Conservation (phyloP, 2,888 invertebrate species). For the Drosophila prolongata region DNA sequence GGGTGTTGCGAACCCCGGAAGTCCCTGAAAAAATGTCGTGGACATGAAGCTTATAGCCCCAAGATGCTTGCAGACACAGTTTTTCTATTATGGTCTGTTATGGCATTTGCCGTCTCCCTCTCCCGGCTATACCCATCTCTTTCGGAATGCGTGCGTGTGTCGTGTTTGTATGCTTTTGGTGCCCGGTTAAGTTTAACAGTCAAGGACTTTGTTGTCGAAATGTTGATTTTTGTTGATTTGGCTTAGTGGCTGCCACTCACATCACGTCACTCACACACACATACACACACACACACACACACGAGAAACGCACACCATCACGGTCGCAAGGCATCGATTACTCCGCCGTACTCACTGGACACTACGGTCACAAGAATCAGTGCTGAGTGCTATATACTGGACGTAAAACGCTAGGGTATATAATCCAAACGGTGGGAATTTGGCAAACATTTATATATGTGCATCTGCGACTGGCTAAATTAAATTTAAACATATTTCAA, state of each 20-base stretch:
- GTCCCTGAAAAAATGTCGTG: slow-evolving; percentile 22
- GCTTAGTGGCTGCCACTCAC: slow-evolving; percentile 79
- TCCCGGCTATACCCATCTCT: background rate
- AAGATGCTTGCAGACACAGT: slow-evolving; percentile 50
- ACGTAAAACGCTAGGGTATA: no score
- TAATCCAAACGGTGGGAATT: no score
- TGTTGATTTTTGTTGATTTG: slow-evolving; percentile 81
- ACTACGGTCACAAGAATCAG: background rate
- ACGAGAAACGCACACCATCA: slow-evolving; percentile 15
- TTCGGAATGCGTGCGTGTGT: background rate
- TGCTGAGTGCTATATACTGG: background rate
- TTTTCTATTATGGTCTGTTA: slow-evolving; percentile 70
- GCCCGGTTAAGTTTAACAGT: slow-evolving; percentile 78
- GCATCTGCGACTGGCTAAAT: no score
- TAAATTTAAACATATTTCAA: no score
- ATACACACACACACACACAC: background rate
- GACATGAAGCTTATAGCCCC: slow-evolving; percentile 51
- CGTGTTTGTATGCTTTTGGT: slow-evolving; percentile 6
- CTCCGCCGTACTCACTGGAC: slow-evolving; percentile 7
- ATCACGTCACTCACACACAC: slow-evolving; percentile 18
- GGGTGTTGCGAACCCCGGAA: slow-evolving; percentile 9
- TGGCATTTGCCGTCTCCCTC: slow-evolving; percentile 45
- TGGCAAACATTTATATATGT: no score
- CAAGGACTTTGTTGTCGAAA: slow-evolving; percentile 80
- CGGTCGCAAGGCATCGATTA: slow-evolving; percentile 31